Evolutionary conservation across 1,140 invertebrate species (phyloP).

Genomic region (Anastrepha obliqua): DNA sequence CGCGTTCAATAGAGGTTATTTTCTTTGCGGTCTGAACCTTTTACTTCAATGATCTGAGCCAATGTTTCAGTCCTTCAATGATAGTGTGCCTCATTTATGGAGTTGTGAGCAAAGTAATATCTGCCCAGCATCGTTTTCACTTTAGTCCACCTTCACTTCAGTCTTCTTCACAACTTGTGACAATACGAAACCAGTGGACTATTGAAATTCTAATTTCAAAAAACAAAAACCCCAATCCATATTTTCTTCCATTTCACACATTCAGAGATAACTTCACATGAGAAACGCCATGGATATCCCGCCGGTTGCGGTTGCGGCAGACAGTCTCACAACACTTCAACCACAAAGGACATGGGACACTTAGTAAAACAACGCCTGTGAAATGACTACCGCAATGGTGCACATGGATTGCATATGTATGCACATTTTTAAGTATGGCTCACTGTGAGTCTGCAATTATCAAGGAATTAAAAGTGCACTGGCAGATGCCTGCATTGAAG

Average conservation of each 20-base stretch:
- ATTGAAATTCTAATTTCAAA: too few relatives aligned
- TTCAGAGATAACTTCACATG: not conserved
- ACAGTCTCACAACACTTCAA: not conserved
- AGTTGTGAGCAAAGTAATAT: too few relatives aligned
- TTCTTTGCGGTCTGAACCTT: too few relatives aligned
- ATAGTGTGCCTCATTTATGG: too few relatives aligned
- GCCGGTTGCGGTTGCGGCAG: slow-evolving; percentile 49
- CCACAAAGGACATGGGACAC: slow-evolving; percentile 33
- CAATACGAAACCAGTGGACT: too few relatives aligned
- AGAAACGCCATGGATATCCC: not conserved
- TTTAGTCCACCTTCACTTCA: too few relatives aligned
- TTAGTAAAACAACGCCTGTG: not conserved
- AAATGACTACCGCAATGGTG: not conserved
- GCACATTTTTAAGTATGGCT: not conserved
- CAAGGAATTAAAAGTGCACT: slow-evolving; percentile 28
- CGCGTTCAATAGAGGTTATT: too few relatives aligned
- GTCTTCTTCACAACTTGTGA: too few relatives aligned
- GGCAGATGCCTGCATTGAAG: slow-evolving; percentile 33
- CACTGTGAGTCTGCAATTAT: not conserved
- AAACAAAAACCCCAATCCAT: too few relatives aligned
- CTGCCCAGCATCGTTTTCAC: too few relatives aligned
- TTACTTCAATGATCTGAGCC: too few relatives aligned
- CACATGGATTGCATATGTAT: not conserved
- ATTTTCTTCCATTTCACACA: not conserved
- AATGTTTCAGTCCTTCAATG: too few relatives aligned